These are phyloP conservation scores for Pseudococcus longispinus DNA, from an alignment of 2,888 invertebrate species.

Conservation along the genomic window DNA sequence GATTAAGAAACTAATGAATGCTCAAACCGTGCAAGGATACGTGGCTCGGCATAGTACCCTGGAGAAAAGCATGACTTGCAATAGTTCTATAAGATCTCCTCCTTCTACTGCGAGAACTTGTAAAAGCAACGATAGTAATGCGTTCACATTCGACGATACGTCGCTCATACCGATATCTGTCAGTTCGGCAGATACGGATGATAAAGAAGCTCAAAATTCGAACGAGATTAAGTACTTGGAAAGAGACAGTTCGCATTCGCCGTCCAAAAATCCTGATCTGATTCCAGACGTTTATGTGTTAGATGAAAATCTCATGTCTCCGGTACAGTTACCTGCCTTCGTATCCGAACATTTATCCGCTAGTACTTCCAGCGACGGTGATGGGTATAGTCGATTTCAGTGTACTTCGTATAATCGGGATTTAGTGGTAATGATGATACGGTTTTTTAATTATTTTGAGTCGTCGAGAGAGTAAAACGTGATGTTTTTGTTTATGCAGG, in stretches of 20 bases:
- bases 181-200: not conserved
- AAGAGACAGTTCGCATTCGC: constrained; percentile 46
- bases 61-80: constrained; percentile 87
- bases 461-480: not conserved
- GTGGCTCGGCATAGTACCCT: constrained; percentile 87
- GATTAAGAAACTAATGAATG: constrained; percentile 75
- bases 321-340: constrained; percentile 18
- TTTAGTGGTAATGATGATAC: not conserved
- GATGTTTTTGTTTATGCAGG: constrained; percentile 62
- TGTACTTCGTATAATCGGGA: constrained; percentile 29
- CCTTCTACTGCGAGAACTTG: constrained; percentile 64
- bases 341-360: constrained; percentile 41
- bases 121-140: not conserved
- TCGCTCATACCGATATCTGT: constrained; percentile 44
- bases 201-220: not conserved
- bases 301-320: constrained; percentile 34
- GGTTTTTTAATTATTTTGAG: not conserved
- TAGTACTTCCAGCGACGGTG: constrained; percentile 8
- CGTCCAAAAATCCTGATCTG: constrained; percentile 55
- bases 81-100: constrained; percentile 84
- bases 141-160: constrained; percentile 23
- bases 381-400: not conserved
- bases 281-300: constrained; percentile 51
- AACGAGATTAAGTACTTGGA: constrained; percentile 31
- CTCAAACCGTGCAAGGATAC: constrained; percentile 87